Base-by-base conservation (phyloP, 2,888 invertebrate genomes). In the Caenorhabditis sinica region DNA sequence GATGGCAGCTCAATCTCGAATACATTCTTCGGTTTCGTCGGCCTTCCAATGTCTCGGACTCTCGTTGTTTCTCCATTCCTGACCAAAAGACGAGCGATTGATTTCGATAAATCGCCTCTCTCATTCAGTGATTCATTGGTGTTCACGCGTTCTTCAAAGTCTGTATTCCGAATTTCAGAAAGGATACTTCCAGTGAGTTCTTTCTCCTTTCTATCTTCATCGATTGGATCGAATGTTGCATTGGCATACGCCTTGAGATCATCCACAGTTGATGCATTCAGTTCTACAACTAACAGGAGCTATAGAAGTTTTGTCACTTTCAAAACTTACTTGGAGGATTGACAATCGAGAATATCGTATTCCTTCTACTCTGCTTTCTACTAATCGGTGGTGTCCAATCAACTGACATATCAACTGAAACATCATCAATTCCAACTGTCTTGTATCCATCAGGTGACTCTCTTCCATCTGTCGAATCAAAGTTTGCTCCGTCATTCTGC, bases 301-400 rank as follows among this genome's bases (percentile, higher is more conserved):
- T 53, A 56, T 30, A 28, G 5, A 5, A 15, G 28, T 2, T 15
- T 30, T 0, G 0, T 17, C 33, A 20, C 13, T 6, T 30, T 8
- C 15, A n/a, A 13, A 30, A 79, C 82, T 72, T 33, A 88, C 86
- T 85, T 33, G 83, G 53, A 8, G 75, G 71, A 43, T 80, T 81
- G n/a, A 79, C 80, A 25, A 89, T 73, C 2, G 83, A 81, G 82
- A 91, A 90, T 8, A 91, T 80, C 11, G 91, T 91, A 71, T 90
- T 90, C 20, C 91, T 82, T 25, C 91, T 68, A 28, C 90, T 90
- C 23, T 73, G 66, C 45, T 72, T 83, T 43, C 73, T 77, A 20
- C 88, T 89, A 11, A 72, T 83, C n/a, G 91, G 90, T 15, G 91
- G 91, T 6, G 89, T 89, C 90, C 90, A 91, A 71, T 91, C 91